These are phyloP conservation scores for Nesoenas mayeri DNA, from an alignment of 2,113 vertebrate species.

Conservation along the genomic window DNA sequence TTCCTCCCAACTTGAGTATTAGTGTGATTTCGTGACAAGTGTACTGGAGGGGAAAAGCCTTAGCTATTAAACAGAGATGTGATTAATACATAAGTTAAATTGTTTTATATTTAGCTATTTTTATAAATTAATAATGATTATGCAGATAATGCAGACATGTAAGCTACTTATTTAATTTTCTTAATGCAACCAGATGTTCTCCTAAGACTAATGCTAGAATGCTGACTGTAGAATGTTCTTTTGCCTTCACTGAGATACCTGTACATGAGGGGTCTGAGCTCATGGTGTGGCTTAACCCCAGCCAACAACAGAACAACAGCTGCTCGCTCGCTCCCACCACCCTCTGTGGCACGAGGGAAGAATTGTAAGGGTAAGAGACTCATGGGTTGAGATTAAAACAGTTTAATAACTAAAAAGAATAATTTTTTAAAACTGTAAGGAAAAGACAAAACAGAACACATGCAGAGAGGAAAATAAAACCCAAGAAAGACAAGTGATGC, in stretches of 20 bases:
- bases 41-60: neutral
- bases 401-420: neutral
- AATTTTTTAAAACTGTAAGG: neutral
- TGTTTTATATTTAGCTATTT: neutral
- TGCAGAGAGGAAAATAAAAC: neutral
- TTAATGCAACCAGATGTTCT: neutral
- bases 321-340: neutral
- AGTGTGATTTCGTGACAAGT: neutral
- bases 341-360: too few species aligned
- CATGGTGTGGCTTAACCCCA: neutral
- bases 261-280: neutral
- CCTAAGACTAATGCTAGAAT: neutral
- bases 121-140: neutral
- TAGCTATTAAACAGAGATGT: neutral
- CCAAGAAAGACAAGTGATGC: neutral
- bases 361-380: neutral
- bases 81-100: neutral
- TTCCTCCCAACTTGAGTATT: neutral
- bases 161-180: neutral
- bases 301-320: neutral
- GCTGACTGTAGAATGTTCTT: neutral
- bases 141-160: neutral
- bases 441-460: neutral
- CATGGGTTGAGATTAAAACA: neutral
- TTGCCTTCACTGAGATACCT: neutral